These are phyloP conservation scores for Deroplatys truncata DNA, from an alignment of 2,888 invertebrate species.

Conservation along the genomic window DNA sequence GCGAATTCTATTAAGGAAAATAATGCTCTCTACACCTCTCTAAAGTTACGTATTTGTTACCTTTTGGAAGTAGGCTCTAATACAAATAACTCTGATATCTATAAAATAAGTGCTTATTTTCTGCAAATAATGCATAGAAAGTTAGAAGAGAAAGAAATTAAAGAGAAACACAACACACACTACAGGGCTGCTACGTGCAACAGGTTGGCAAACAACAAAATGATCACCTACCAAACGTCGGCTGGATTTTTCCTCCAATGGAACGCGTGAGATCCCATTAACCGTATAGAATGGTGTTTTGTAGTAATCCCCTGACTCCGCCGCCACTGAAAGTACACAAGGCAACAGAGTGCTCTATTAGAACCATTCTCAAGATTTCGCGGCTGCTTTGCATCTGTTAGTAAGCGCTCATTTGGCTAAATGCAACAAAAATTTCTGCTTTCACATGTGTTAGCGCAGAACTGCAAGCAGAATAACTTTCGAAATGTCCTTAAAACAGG, in stretches of 20 bases:
- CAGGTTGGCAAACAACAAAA: slow-evolving; percentile 19
- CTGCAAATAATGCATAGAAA: background rate
- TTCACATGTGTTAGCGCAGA: background rate
- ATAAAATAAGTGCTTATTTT: background rate
- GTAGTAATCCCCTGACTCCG: slow-evolving; percentile 76
- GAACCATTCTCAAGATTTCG: background rate
- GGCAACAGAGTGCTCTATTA: background rate
- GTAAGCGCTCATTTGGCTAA: background rate
- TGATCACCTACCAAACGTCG: slow-evolving; percentile 66
- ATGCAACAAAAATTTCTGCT: background rate
- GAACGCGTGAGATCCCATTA: slow-evolving; percentile 56
- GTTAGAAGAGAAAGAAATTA: background rate
- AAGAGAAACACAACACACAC: background rate
- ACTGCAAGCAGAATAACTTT: background rate
- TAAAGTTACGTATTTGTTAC: too few relatives aligned
- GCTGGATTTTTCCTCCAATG: slow-evolving; percentile 61
- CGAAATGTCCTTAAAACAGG: background rate
- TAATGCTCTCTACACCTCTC: too few relatives aligned
- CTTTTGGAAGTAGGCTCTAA: too few relatives aligned
- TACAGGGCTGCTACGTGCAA: too few relatives aligned
- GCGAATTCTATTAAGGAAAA: too few relatives aligned
- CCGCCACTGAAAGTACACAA: slow-evolving; percentile 43
- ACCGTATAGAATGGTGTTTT: slow-evolving; percentile 62
- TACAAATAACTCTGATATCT: too few relatives aligned
- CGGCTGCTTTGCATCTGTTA: background rate